phyloP scores from a whole-genome alignment of 2,113 vertebrate genomes.

The Tupaia chinensis region DNA sequence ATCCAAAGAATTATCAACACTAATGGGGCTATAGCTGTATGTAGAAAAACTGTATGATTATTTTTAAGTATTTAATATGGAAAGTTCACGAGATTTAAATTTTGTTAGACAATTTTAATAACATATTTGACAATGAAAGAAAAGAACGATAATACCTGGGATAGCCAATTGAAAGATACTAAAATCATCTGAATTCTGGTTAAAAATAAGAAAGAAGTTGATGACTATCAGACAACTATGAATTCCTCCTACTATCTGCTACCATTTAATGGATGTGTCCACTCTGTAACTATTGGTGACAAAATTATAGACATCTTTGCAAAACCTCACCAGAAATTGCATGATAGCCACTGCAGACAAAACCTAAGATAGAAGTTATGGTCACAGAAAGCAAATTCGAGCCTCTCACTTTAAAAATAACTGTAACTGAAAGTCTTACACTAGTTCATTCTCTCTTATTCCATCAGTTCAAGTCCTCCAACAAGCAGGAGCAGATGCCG shows the following conservation, averaged over 20 bases:
- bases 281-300: not conserved
- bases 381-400: not conserved
- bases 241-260: not conserved
- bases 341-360: constrained; percentile 17
- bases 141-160: constrained; percentile 7
- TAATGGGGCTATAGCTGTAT: not conserved
- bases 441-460: constrained; percentile 1
- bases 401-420: not conserved
- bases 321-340: constrained; percentile 31
- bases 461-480: not conserved
- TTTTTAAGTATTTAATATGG: constrained; percentile 13
- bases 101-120: not conserved
- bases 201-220: not conserved
- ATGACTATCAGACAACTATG: not conserved
- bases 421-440: not conserved
- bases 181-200: not conserved
- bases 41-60: not conserved
- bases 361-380: constrained; percentile 16
- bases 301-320: not conserved
- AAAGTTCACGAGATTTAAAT: constrained; percentile 29
- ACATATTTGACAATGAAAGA: not conserved
- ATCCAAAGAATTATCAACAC: constrained; percentile 2
- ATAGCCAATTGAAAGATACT: not conserved
- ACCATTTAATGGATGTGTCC: constrained; percentile 12
- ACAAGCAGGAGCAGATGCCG: not conserved